Base-by-base conservation (phyloP, 2,113 vertebrate genomes). In the Chlorodrepanis virens region DNA sequence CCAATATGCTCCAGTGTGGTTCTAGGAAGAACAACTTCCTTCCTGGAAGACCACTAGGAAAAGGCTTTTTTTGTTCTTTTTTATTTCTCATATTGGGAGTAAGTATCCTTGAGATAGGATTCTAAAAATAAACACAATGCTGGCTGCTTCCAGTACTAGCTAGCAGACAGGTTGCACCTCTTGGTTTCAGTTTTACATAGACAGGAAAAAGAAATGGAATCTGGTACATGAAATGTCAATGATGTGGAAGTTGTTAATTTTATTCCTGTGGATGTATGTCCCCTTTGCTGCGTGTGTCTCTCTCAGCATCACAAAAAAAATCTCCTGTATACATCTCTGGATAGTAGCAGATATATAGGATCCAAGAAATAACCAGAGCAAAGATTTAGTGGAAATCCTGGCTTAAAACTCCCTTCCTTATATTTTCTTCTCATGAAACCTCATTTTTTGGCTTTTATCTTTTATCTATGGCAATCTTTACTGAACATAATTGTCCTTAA, bases 231-330 rank as follows among this genome's bases (percentile, higher is more conserved):
- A 90, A 67, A 81, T 16, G 7, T 3, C 11, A 71, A 17, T 54
- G 44, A 50, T 40, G 15, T 35, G 13, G 17, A 47, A 68, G 47
- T 6, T 83, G 33, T 22, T 94, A 10, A 5, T 33, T 65, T 33
- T 3, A 15, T 90, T 89, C 75, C 35, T 0, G 0, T 54, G 39
- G 14, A 53, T 44, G 6, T 18, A 14, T 12, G 3, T 2, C 31
- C 14, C 40, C 83, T 88, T 54, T 1, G 1, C 37, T 64, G 7
- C 31, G 16, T 15, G 2, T 24, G 12, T 49, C 6, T 54, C 44
- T 81, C 25, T 71, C 61, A 87, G 2, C 11, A 91, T 49, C 25
- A 33, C 20, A 49, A 60, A 72, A 33, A 76, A 92, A 70, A 79
- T 42, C 31, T 83, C 53, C 21, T 50, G 8, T 50, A 27, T 49